phyloP scores from a whole-genome alignment of 2,797 vertebrate species.

The Cottoperca gobio region DNA sequence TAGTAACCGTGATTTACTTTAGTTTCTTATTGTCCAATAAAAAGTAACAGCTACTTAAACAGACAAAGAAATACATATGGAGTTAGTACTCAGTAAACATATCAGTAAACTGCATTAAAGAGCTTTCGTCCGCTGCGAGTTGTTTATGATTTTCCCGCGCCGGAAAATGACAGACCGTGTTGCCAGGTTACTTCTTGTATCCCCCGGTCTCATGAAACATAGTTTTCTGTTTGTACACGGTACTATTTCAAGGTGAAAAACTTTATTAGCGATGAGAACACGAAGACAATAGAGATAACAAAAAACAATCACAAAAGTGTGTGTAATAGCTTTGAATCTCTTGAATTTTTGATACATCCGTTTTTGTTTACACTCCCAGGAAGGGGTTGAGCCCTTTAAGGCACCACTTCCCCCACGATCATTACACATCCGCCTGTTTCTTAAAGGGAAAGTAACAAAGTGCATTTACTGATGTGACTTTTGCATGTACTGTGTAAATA shows the following conservation, averaged over 20 bases:
- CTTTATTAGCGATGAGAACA: not conserved
- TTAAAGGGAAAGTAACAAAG: conserved; percentile 32
- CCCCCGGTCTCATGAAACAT: not conserved
- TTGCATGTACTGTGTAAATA: too few species aligned
- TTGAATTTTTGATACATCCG: fast-evolving
- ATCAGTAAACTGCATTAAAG: too few species aligned
- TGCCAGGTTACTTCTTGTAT: conserved; percentile 47
- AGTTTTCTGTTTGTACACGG: not conserved
- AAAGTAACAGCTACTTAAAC: fast-evolving
- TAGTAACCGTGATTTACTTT: not conserved
- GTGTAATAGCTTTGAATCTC: fast-evolving
- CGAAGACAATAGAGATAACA: fast-evolving
- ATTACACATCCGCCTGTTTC: not conserved
- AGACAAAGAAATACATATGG: not conserved
- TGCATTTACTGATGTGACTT: not conserved
- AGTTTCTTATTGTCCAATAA: too few species aligned
- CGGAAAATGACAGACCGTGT: conserved; percentile 34
- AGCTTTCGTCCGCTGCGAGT: conserved; percentile 1
- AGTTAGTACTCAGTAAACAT: not conserved
- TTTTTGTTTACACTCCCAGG: not conserved
- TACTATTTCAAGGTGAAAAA: not conserved
- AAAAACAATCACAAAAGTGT: not conserved
- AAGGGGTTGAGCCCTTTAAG: fast-evolving
- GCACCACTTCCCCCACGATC: not conserved
- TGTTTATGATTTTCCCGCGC: conserved; percentile 77